Base-by-base conservation (phyloP, 2,888 invertebrate genomes). In the Cryptocheilus praepositus region DNA sequence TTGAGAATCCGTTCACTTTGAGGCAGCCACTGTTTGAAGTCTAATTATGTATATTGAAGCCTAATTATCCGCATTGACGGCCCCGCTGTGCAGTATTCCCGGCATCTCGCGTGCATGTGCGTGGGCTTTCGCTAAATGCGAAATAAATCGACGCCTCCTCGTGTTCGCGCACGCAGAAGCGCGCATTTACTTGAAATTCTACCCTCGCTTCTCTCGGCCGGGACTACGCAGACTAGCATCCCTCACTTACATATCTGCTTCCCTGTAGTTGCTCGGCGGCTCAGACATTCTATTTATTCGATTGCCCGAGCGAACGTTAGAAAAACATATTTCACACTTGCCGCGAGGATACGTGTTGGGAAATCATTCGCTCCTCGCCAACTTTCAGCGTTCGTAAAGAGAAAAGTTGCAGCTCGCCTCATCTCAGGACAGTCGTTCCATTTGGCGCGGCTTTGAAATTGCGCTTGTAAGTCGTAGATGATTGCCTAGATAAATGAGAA, bases 61-160 rank as follows among this genome's bases (percentile, higher is more conserved):
- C 49, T 49, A 49, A 49, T 49, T 49, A 49, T 49, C 16, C 49
- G 49, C 49, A 49, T 49, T 49, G 49, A 49, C n/a, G 18, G 49
- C 16, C 1, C 18, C 49, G 18, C 1, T 16, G 16, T 13, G 49
- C 36, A 49, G 16, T 49, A 49, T 49, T 16, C 49, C 13, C 16
- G 18, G 49, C 49, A 8, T 8, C 16, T 55, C 19, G 18, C 55
- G 36, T 55, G 36, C 36, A 11, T 11, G 36, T 11, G 36, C 36
- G 36, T 36, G 11, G 36, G 36, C 11, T 46, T 46, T 66, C 49
- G 64, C 71, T 78, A 77, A 78, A 82, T 77, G 73, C 71, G 77
- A 79, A 74, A 77, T 77, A 81, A 82, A 82, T 80, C 74, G 76
- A 69, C 65, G 65, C 59, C 65, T 57, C 61, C 44, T 21, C 49